Percentiles rank a stretch among this genome's conserved stretches.
These are phyloP conservation scores for Drosophila prosaltans DNA, from an alignment of 1,140 invertebrate species.

Conservation along the genomic window DNA sequence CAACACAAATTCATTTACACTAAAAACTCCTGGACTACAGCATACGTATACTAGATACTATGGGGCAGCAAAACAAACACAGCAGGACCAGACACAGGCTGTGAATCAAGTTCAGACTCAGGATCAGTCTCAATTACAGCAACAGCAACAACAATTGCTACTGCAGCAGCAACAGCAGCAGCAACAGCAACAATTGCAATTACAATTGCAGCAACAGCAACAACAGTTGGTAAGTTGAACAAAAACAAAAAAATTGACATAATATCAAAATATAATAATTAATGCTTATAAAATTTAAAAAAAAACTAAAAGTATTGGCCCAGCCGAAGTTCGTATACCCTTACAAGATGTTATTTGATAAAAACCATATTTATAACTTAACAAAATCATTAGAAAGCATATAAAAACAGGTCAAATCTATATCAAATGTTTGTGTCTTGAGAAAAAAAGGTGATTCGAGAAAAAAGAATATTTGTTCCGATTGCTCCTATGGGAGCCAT, in stretches of 20 bases:
- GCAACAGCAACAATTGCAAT: conserved; percentile 41
- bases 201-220: conserved; percentile 35
- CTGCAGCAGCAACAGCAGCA: conserved; percentile 29
- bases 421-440: no score
- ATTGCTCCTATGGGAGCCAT: no score
- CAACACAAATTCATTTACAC: conserved; percentile 75
- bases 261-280: not conserved
- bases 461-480: no score
- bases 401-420: no score
- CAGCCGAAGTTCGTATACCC: no score
- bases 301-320: no score
- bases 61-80: conserved; percentile 52
- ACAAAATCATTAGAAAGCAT: no score
- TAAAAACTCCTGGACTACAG: conserved; percentile 74
- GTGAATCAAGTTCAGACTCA: conserved; percentile 25
- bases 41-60: conserved; percentile 78
- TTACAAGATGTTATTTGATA: no score
- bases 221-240: conserved; percentile 55
- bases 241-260: not conserved
- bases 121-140: conserved; percentile 13
- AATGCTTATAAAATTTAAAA: no score
- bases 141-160: conserved; percentile 31
- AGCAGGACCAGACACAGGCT: conserved; percentile 35
- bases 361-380: no score
- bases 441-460: no score